A percentile compares a stretch with the other conserved stretches of the same genome.
phyloP scores from a whole-genome alignment of 2,113 vertebrate genomes.

The Thamnaconus septentrionalis region DNA sequence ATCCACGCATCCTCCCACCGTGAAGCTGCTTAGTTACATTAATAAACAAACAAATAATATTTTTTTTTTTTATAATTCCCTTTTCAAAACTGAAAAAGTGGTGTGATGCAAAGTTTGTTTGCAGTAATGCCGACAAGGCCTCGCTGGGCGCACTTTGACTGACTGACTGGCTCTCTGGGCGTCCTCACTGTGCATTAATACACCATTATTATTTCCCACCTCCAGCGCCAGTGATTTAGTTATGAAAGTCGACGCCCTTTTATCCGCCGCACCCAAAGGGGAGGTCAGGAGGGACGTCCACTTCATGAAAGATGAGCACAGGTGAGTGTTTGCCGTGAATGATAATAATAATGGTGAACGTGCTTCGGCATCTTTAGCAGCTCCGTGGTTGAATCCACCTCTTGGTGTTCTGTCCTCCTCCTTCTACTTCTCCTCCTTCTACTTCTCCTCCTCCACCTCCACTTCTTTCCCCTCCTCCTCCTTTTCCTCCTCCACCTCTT shows the following conservation, averaged over 20 bases:
- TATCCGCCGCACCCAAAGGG: constrained; percentile 82
- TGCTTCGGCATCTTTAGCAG: too few species aligned
- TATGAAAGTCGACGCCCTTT: constrained; percentile 91
- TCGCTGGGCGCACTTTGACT: constrained; percentile 26
- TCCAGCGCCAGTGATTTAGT: constrained; percentile 86
- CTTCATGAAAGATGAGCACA: constrained; percentile 83
- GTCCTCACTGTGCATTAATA: background rate
- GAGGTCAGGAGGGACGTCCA: constrained; percentile 78
- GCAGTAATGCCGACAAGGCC: background rate
- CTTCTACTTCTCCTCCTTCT: constrained; percentile 4
- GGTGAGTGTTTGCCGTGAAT: constrained; percentile 70
- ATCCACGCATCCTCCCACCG: too few species aligned
- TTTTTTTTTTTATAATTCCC: too few species aligned
- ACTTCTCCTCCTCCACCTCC: constrained; percentile 1
- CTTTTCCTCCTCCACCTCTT: too few species aligned
- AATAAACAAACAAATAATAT: too few species aligned
- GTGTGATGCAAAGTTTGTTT: too few species aligned
- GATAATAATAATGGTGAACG: too few species aligned
- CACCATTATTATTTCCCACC: constrained; percentile 13
- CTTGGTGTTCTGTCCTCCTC: too few species aligned
- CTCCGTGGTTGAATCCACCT: too few species aligned
- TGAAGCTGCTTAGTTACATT: too few species aligned
- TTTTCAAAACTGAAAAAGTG: too few species aligned
- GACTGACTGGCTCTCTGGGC: constrained; percentile 18
- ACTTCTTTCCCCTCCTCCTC: background rate